Base-by-base conservation (phyloP, 1,140 invertebrate species). In the Pachypsylla venusta region DNA sequence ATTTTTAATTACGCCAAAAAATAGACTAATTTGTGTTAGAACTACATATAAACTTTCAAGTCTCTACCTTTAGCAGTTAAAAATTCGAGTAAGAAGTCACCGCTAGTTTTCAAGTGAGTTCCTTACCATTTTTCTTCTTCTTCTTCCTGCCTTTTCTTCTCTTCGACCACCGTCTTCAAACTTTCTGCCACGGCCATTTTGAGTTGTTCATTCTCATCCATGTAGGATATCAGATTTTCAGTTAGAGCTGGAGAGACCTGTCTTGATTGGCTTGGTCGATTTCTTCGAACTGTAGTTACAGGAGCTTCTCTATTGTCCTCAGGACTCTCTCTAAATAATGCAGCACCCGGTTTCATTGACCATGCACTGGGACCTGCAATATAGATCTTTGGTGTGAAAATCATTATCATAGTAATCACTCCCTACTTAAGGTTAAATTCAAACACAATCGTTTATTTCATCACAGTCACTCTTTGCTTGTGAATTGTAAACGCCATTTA, bases 291-390 rank as follows among this genome's bases (percentile, higher is more conserved):
- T 5, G 16, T 48, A n/a, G n/a, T n/a, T n/a, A n/a, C n/a, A n/a
- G n/a, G 42, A 19, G 4, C n/a, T 19, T 22, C 22, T 19, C 42
- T 48, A 19, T 19, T 4, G 4, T 48, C 42, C 7, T n/a, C n/a
- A 4, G 42, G 42, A 19, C n/a, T n/a, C 42, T 48, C 42, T 22
- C 22, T 48, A 22, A 48, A 48, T 19, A 48, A 19, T 5, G 5
- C 42, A 7, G 42, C 4, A 5, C 42, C 42, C 22, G 42, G 22
- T n/a, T 19, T 5, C 4, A 48, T 4, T 5, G 42, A 48, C 42
- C 42, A 48, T n/a, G 42, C 42, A 19, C 22, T 48, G 4, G 42
- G 42, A 48, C 42, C 42, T 48, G n/a, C n/a, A n/a, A n/a, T n/a
- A n/a, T n/a, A n/a, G n/a, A n/a, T n/a, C n/a, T n/a, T n/a, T n/a